A percentile compares a stretch with the other conserved stretches of the same genome.
Evolutionary conservation across 2,888 invertebrate species (phyloP).

Genomic region (Sympetrum striolatum): DNA sequence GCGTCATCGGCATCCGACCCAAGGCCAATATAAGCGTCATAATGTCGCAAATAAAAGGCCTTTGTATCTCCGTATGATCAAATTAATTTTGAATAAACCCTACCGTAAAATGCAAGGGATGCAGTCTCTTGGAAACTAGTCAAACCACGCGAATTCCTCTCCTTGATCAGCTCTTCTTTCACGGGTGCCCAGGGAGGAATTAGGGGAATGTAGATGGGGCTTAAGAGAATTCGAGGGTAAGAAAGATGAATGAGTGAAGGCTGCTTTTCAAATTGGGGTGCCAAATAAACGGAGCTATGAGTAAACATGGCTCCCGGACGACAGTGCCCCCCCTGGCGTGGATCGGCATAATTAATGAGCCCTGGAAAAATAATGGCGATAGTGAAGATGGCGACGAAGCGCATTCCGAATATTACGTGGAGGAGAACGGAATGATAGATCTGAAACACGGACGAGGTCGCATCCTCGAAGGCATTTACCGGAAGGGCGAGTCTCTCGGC

Average conservation of each 20-base stretch:
- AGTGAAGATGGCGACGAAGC: slow-evolving; percentile 16
- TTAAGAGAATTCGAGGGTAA: not conserved
- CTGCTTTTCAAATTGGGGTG: not conserved
- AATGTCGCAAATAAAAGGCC: too few relatives aligned
- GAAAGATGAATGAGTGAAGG: not conserved
- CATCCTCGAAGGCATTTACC: not conserved
- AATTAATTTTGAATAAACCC: too few relatives aligned
- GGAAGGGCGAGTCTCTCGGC: not conserved
- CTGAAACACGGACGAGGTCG: not conserved
- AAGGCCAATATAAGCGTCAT: too few relatives aligned
- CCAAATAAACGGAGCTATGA: not conserved
- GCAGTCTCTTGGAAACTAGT: too few relatives aligned
- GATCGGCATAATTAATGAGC: slow-evolving; percentile 25
- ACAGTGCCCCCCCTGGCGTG: not conserved
- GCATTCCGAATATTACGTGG: not conserved
- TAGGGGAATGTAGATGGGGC: not conserved
- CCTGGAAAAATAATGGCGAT: not conserved
- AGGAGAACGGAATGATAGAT: slow-evolving; percentile 13
- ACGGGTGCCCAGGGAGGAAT: too few relatives aligned
- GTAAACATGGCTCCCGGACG: not conserved
- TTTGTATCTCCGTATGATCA: too few relatives aligned
- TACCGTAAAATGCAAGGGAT: too few relatives aligned
- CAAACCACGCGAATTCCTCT: too few relatives aligned
- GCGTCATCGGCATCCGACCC: too few relatives aligned
- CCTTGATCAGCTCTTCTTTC: too few relatives aligned